These are phyloP conservation scores for Collichthys lucidus DNA, from an alignment of 2,113 vertebrate genomes.

Conservation along the genomic window DNA sequence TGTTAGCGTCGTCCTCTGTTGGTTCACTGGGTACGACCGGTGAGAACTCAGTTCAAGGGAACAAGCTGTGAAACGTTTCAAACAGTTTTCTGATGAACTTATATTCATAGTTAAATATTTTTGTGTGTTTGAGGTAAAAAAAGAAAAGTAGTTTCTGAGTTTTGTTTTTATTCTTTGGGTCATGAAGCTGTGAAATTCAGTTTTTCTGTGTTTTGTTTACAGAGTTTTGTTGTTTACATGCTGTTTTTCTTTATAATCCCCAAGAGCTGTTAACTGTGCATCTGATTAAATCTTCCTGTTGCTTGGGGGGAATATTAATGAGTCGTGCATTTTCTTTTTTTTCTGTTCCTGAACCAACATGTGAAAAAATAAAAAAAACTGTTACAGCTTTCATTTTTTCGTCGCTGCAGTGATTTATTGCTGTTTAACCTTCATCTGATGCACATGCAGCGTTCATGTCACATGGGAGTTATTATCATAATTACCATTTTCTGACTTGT, in stretches of 20 bases:
- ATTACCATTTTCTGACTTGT: background rate
- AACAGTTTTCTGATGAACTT: background rate
- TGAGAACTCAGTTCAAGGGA: background rate
- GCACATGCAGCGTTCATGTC: background rate
- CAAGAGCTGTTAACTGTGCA: constrained; percentile 21
- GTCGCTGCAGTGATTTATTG: background rate
- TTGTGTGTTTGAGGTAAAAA: background rate
- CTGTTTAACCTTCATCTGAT: background rate
- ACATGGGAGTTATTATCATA: background rate
- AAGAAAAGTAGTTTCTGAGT: background rate
- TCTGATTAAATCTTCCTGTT: background rate
- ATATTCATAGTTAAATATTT: background rate
- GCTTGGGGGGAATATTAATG: background rate
- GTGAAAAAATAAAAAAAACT: constrained; percentile 19
- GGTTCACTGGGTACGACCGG: too few species aligned
- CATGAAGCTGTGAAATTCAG: constrained; percentile 39
- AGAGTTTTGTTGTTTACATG: constrained; percentile 5
- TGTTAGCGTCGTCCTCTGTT: too few species aligned
- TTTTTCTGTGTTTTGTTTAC: constrained; percentile 23
- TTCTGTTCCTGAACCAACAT: constrained; percentile 9
- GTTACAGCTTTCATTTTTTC: background rate
- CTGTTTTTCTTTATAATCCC: background rate
- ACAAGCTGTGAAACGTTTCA: constrained; percentile 10
- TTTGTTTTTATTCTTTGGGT: background rate
- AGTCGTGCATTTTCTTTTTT: background rate